Conservation (phyloP, 2,113 vertebrate genomes). For the Danio rerio region DNA sequence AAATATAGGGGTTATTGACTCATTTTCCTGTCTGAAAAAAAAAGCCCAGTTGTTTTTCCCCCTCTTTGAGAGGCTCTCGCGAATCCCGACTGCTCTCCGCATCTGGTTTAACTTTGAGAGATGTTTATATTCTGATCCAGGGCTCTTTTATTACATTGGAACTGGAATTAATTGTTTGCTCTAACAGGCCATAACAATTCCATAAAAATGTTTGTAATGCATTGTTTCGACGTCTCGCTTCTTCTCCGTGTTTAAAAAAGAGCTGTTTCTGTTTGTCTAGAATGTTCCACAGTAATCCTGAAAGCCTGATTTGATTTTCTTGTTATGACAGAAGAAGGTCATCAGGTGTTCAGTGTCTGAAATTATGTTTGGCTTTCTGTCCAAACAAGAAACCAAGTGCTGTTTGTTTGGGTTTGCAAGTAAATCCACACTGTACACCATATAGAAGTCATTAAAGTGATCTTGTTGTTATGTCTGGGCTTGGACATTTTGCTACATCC, state of each 20-base stretch:
- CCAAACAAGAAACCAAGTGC: slow-evolving; percentile 6
- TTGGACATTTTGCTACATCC: background rate
- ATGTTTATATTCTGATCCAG: slow-evolving; percentile 78
- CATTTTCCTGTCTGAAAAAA: slow-evolving; percentile 73
- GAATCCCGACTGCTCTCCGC: slow-evolving; percentile 57
- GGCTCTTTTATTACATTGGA: slow-evolving; percentile 75
- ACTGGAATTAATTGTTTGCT: slow-evolving; percentile 80
- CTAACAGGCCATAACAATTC: slow-evolving; percentile 71
- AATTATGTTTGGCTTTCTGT: slow-evolving; percentile 18
- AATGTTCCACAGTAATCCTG: slow-evolving; percentile 30
- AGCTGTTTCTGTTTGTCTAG: slow-evolving; percentile 28
- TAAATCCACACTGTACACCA: background rate
- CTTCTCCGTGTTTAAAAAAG: slow-evolving; percentile 27
- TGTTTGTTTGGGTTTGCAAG: slow-evolving; percentile 19
- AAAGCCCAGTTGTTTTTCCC: slow-evolving; percentile 69
- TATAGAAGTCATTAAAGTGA: background rate
- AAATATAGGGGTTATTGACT: slow-evolving; percentile 65
- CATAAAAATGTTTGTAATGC: slow-evolving; percentile 54
- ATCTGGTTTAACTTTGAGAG: slow-evolving; percentile 74
- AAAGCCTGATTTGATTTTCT: slow-evolving; percentile 34
- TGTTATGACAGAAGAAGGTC: slow-evolving; percentile 41
- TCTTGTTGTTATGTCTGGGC: slow-evolving; percentile 13
- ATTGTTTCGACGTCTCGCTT: slow-evolving; percentile 45
- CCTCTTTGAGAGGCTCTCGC: slow-evolving; percentile 58
- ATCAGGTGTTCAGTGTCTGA: slow-evolving; percentile 10